Evolutionary conservation across 2,888 invertebrate genomes (phyloP), one percentile per base, ranked within the genome.

Genomic region (Eupithecia inturbata): DNA sequence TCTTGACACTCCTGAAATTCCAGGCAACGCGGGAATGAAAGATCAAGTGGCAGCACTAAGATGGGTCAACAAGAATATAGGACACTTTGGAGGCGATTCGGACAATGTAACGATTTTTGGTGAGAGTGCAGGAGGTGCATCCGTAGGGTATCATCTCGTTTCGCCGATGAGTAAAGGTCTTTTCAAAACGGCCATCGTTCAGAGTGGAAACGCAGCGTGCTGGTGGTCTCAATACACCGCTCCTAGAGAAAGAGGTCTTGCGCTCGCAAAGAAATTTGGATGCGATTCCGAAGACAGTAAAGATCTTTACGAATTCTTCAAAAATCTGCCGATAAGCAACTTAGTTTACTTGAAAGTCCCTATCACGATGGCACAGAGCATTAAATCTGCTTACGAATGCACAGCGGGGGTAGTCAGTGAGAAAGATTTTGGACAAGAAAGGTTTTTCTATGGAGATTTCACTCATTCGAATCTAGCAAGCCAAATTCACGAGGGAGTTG

Each of bases 401-500:
- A 64, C 72, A 45, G 87, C 84, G n/a, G 79, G 72, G 60, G 68
- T 88, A 3, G 84, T 83, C 3, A 80, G 78, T 73, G 90, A 90
- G 79, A 84, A 84, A 41, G 45, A 82, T 41, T 88, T 88, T 74
- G 86, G 77, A 1, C 71, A 80, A 9, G 88, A 89, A 71, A 82
- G 82, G 67, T 90, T 86, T 79, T 89, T 84, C 75, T 79, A 80
- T n/a, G 86, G 84, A n/a, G 80, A 87, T 28, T 68, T 84, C 22
- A 72, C 19, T 1, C 70, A 78, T 39, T 89, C 95, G 49, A 84
- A 86, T 26, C 78, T 92, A 14, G 88, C 91, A 76, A 86, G 91
- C 26, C 95, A 95, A n/a, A 90, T 91, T n/a, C 89, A 95, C 49
- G 82, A 87, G 67, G 87, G 81, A n/a, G 92, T 96, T 0, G 96